A percentile compares a stretch with the other conserved stretches of the same genome.
These are phyloP conservation scores for Pandion haliaetus DNA, from an alignment of 2,113 vertebrate genomes.

Conservation along the genomic window DNA sequence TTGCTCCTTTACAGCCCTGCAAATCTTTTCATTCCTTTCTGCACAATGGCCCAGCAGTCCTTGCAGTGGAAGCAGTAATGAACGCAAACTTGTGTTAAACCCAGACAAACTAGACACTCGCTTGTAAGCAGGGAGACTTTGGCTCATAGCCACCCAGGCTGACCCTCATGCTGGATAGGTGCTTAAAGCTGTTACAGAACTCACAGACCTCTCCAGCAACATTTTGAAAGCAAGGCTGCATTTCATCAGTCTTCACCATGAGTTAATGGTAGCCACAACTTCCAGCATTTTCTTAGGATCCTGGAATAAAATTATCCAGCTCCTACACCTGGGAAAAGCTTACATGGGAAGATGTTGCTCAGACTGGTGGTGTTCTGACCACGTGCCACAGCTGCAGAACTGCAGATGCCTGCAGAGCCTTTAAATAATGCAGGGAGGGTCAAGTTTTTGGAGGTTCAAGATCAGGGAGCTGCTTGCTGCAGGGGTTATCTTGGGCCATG, in stretches of 20 bases:
- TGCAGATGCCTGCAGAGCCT: neutral
- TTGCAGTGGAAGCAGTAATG: neutral
- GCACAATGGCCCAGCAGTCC: neutral
- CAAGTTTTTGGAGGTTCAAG: neutral
- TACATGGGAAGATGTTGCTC: neutral
- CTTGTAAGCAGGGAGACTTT: neutral
- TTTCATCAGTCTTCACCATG: neutral
- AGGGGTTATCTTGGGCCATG: neutral
- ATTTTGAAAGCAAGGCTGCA: neutral
- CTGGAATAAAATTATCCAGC: neutral
- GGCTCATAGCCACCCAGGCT: neutral
- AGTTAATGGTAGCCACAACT: neutral
- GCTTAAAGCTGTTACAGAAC: neutral
- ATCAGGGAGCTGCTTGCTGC: neutral
- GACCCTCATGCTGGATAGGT: neutral
- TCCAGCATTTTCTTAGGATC: neutral
- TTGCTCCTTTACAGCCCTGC: neutral
- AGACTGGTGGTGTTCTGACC: neutral
- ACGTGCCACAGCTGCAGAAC: neutral
- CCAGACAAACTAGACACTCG: neutral
- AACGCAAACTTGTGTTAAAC: neutral
- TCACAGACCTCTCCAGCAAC: neutral
- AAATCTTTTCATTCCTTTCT: neutral
- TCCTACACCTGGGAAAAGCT: neutral
- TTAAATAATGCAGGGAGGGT: neutral